These are phyloP conservation scores for Dendrocincla tyrannina DNA, from an alignment of 2,797 vertebrate genomes.

Conservation along the genomic window DNA sequence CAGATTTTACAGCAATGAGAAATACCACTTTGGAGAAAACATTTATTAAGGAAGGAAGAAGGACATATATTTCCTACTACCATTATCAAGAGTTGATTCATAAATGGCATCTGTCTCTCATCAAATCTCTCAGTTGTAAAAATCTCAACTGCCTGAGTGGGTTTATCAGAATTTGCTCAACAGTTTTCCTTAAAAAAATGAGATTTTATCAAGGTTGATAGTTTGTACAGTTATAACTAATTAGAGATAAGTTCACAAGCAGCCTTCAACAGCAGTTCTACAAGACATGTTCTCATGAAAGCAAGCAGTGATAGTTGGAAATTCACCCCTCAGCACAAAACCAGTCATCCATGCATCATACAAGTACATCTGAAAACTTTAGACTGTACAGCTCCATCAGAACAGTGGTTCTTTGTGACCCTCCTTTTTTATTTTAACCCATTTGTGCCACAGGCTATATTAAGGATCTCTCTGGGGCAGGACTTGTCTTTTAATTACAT, in stretches of 20 bases:
- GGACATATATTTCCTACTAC: not conserved
- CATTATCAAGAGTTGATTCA: not conserved
- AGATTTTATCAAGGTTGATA: not conserved
- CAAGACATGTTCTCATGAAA: not conserved
- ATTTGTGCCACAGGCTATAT: not conserved
- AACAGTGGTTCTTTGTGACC: not conserved
- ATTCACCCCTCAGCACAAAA: not conserved
- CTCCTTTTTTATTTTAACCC: not conserved
- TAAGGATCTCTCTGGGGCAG: not conserved
- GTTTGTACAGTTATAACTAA: not conserved
- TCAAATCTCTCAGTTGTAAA: not conserved
- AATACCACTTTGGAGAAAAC: not conserved
- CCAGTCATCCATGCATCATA: not conserved
- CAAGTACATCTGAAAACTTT: not conserved
- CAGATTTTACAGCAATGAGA: not conserved
- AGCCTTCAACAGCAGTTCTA: not conserved
- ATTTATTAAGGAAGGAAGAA: not conserved
- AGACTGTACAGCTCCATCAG: accelerated
- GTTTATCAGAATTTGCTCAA: not conserved
- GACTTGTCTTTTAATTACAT: not conserved
- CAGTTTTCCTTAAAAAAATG: not conserved
- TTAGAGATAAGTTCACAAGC: not conserved
- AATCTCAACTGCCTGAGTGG: not conserved
- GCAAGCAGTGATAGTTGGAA: not conserved
- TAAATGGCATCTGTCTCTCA: not conserved